These are phyloP conservation scores for Aricia artaxerxes DNA, from an alignment of 2,888 invertebrate species.

Conservation along the genomic window DNA sequence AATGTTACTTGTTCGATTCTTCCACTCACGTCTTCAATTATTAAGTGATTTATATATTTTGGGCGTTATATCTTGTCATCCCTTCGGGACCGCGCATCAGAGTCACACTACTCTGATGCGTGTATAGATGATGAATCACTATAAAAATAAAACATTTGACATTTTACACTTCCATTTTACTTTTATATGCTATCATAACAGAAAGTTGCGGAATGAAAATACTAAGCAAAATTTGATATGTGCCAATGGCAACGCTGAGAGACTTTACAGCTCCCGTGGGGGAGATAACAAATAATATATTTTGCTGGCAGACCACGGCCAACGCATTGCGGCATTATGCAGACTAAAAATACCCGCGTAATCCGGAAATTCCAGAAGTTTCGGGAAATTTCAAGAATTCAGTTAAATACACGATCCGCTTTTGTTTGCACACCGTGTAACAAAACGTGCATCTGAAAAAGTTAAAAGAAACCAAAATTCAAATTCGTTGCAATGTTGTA, in stretches of 20 bases:
- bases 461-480: no score
- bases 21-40: no score
- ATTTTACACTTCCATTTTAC: background rate
- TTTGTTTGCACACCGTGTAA: background rate
- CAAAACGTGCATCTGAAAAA: no score
- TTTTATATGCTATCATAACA: background rate
- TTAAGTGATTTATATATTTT: no score
- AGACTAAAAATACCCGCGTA: constrained; percentile 40
- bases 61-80: no score
- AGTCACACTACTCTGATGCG: no score
- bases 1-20: no score
- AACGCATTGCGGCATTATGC: constrained; percentile 64
- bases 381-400: constrained; percentile 15
- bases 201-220: background rate
- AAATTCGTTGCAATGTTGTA: no score
- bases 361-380: constrained; percentile 6
- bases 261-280: constrained; percentile 56
- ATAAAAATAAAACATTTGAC: background rate
- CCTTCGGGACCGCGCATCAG: no score
- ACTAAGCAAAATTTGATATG: constrained; percentile 20
- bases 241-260: constrained; percentile 26
- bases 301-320: constrained; percentile 62
- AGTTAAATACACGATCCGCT: background rate
- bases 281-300: constrained; percentile 72
- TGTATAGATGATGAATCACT: no score